Conservation (phyloP, 2,888 invertebrate species). For the Odontocolon sp. region DNA sequence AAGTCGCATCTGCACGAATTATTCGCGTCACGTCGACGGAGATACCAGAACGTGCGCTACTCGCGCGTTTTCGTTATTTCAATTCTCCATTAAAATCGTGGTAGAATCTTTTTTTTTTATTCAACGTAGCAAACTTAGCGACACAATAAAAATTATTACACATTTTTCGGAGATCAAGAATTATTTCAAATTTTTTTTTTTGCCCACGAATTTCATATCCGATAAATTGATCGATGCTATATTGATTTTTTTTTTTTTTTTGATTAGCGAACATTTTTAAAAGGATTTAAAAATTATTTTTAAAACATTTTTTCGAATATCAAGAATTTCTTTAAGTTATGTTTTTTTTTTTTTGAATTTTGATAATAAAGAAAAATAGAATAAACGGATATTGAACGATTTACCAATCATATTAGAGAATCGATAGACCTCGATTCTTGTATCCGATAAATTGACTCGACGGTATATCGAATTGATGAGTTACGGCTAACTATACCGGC, state of each 20-base stretch:
- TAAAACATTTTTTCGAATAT: too few species aligned
- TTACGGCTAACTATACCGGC: constrained; percentile 38
- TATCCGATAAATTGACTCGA: constrained; percentile 35
- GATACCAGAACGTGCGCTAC: constrained; percentile 47
- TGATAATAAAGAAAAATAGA: background rate
- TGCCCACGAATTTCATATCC: too few species aligned
- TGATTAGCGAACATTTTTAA: too few species aligned
- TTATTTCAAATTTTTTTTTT: too few species aligned
- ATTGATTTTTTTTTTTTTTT: too few species aligned
- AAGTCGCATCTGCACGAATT: constrained; percentile 56
- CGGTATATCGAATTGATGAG: constrained; percentile 45
- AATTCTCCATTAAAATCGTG: constrained; percentile 52
- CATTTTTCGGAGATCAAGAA: too few species aligned
- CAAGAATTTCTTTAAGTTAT: too few species aligned
- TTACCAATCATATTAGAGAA: background rate
- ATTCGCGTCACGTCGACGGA: constrained; percentile 58
- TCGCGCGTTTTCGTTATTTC: constrained; percentile 48
- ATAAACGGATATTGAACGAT: constrained; percentile 32
- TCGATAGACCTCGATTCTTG: background rate
- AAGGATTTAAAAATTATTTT: too few species aligned
- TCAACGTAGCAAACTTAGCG: too few species aligned
- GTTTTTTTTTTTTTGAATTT: too few species aligned
- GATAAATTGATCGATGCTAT: too few species aligned
- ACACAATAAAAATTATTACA: too few species aligned
- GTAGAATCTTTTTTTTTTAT: constrained; percentile 11